Percentiles rank a stretch among this genome's conserved stretches.
Evolutionary conservation across 2,113 vertebrate genomes (phyloP).

Genomic region (Chinchilla lanigera): DNA sequence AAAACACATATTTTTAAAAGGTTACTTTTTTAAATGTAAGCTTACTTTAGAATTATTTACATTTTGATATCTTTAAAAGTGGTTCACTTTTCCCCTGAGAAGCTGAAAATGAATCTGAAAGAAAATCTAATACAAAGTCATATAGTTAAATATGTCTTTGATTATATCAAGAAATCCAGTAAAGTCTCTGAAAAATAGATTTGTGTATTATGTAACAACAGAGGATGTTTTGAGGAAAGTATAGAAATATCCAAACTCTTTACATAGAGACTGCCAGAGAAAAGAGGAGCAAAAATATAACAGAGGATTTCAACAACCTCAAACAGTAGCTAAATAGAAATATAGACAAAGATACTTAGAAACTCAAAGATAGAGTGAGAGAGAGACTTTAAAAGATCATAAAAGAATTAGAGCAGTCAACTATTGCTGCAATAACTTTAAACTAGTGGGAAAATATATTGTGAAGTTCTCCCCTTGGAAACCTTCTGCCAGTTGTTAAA

Average conservation of each 20-base stretch:
- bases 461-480: not conserved
- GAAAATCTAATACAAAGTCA: not conserved
- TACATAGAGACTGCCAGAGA: not conserved
- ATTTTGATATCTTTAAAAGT: conserved; percentile 28
- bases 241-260: not conserved
- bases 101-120: conserved; percentile 29
- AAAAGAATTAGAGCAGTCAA: not conserved
- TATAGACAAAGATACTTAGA: not conserved
- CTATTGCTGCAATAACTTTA: not conserved
- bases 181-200: conserved; percentile 34
- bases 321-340: not conserved
- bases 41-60: conserved; percentile 42
- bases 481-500: not conserved
- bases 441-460: not conserved
- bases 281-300: not conserved
- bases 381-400: not conserved
- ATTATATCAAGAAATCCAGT: conserved; percentile 11
- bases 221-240: not conserved
- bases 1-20: not conserved
- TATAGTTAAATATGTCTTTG: conserved; percentile 26
- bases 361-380: not conserved
- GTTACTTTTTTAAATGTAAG: not conserved
- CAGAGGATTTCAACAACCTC: not conserved
- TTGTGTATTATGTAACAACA: not conserved
- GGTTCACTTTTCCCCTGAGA: conserved; percentile 47